A percentile compares a stretch with the other conserved stretches of the same genome.
phyloP scores from a whole-genome alignment of 2,113 vertebrate species.

The Lichenostomus cassidix region DNA sequence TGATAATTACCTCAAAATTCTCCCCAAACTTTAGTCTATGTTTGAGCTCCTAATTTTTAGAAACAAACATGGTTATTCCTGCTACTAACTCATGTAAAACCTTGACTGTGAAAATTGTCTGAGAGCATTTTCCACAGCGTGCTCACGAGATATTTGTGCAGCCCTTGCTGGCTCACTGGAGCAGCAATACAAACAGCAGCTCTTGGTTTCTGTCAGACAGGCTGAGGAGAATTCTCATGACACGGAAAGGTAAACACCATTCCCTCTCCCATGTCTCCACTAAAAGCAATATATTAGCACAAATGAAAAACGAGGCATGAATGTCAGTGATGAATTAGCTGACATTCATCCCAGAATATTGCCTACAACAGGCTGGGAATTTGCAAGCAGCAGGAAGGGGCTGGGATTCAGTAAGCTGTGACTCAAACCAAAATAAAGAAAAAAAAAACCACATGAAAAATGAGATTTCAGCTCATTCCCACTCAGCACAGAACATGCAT shows the following conservation, averaged over 20 bases:
- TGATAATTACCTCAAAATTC: neutral
- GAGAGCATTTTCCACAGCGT: neutral
- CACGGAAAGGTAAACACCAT: constrained; percentile 13
- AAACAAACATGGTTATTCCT: neutral
- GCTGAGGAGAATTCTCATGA: neutral
- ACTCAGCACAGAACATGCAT: neutral
- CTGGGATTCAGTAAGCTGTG: neutral
- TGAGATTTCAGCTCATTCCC: neutral
- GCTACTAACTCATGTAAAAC: neutral
- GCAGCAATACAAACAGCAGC: constrained; percentile 36
- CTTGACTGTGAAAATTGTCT: neutral
- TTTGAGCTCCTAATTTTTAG: neutral
- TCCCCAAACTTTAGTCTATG: neutral
- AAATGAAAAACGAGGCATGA: neutral
- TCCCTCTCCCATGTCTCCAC: neutral
- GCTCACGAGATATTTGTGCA: neutral
- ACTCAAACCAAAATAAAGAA: neutral
- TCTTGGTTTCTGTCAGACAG: neutral
- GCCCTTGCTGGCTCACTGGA: neutral
- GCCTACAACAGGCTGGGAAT: neutral
- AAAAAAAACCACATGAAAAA: neutral
- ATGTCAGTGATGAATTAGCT: neutral
- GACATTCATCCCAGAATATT: neutral
- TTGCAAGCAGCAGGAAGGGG: neutral
- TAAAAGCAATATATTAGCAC: neutral